Conservation (phyloP, 2,113 vertebrate species). For the Cryptomyrus ogoouensis region DNA sequence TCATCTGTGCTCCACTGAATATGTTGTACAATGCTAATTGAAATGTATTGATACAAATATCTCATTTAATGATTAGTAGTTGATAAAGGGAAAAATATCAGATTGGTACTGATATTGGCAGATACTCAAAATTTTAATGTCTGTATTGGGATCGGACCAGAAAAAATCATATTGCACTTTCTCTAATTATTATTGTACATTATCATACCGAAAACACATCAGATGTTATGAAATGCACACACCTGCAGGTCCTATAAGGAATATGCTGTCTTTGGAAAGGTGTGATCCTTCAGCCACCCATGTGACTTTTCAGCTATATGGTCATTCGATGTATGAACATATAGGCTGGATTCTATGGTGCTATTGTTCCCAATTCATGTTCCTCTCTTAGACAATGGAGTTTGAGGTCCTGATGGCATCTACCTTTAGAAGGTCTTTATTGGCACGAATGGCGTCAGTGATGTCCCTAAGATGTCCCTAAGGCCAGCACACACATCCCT, state of each 20-base stretch:
- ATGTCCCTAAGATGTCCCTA: background rate
- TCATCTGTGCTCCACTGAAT: background rate
- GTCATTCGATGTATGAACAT: background rate
- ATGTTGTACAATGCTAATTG: background rate
- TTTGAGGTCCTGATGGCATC: background rate
- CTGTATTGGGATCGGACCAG: background rate
- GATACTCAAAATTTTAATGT: background rate
- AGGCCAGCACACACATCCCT: conserved; percentile 3
- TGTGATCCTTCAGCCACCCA: background rate
- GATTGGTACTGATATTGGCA: background rate
- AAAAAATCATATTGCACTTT: background rate
- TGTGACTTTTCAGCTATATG: background rate
- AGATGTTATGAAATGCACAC: background rate
- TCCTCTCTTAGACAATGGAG: background rate
- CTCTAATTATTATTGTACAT: background rate
- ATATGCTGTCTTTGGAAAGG: background rate
- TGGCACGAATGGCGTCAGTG: background rate
- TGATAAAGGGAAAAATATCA: too few relatives aligned
- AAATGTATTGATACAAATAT: background rate
- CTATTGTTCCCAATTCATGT: background rate
- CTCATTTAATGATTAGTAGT: background rate
- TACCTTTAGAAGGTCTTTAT: background rate
- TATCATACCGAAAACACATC: background rate
- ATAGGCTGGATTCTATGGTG: background rate
- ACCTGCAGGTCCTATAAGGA: background rate